Conservation (phyloP, 2,113 vertebrate species). For the Poeciliopsis prolifica region DNA sequence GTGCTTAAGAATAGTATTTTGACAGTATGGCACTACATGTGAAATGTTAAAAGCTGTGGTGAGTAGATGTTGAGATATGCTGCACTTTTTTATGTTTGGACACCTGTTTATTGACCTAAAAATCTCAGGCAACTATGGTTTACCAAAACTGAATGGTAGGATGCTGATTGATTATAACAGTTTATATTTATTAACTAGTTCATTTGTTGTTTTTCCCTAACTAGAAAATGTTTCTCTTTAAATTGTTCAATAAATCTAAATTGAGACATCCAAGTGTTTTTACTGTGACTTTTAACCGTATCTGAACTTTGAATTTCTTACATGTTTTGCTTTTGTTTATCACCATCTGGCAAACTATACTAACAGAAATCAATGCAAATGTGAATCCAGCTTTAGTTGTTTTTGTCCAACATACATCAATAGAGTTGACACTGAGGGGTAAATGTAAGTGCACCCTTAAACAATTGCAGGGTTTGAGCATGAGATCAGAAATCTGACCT, state of each 20-base stretch:
- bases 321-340: background rate
- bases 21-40: conserved; percentile 21
- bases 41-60: conserved; percentile 22
- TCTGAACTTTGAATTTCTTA: background rate
- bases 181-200: conserved; percentile 50
- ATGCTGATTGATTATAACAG: conserved; percentile 35
- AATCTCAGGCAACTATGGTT: conserved; percentile 54
- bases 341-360: background rate
- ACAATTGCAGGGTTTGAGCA: too few relatives aligned
- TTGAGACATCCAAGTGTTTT: background rate
- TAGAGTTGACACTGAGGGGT: too few relatives aligned
- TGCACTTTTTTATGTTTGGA: conserved; percentile 48
- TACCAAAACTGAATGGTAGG: conserved; percentile 26
- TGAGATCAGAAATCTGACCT: too few relatives aligned
- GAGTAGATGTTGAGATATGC: conserved; percentile 40
- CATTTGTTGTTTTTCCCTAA: conserved; percentile 27
- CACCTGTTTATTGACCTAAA: conserved; percentile 42
- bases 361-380: background rate
- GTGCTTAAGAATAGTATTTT: conserved; percentile 7
- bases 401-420: too few relatives aligned
- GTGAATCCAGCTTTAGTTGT: background rate
- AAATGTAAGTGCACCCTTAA: too few relatives aligned
- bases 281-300: background rate
- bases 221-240: conserved; percentile 33
- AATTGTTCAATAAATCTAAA: conserved; percentile 60